These are phyloP conservation scores for Nomada ferruginata DNA, from an alignment of 2,888 invertebrate genomes.

Conservation along the genomic window DNA sequence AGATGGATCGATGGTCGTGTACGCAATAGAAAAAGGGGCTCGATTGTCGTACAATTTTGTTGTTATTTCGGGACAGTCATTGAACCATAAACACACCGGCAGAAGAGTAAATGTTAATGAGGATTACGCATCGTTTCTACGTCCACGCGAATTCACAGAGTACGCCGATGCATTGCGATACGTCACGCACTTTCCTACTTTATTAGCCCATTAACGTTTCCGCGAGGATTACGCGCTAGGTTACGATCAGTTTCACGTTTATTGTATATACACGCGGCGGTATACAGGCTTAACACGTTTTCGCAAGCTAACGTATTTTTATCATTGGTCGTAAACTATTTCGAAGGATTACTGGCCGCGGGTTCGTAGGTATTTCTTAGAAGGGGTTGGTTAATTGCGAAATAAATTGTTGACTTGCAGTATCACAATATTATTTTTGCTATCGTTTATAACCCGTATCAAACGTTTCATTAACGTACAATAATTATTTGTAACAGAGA, in stretches of 20 bases:
- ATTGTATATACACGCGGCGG: background rate
- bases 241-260: slow-evolving; percentile 4
- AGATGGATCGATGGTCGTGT: background rate
- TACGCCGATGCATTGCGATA: slow-evolving; percentile 7
- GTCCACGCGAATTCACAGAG: background rate
- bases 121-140: background rate
- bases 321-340: background rate
- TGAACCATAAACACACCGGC: background rate
- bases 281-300: background rate
- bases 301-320: background rate
- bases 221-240: background rate
- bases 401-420: background rate
- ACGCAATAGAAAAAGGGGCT: background rate
- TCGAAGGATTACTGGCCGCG: background rate
- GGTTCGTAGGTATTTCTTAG: background rate
- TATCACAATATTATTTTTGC: background rate
- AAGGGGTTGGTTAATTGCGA: background rate
- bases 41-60: slow-evolving; percentile 19
- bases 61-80: slow-evolving; percentile 22
- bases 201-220: slow-evolving; percentile 35
- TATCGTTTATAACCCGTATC: background rate
- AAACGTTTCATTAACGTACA: too few relatives aligned
- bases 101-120: background rate
- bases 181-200: slow-evolving; percentile 9
- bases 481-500: background rate